Conservation (phyloP, 2,113 vertebrate genomes). For the Lasiurus cinereus region DNA sequence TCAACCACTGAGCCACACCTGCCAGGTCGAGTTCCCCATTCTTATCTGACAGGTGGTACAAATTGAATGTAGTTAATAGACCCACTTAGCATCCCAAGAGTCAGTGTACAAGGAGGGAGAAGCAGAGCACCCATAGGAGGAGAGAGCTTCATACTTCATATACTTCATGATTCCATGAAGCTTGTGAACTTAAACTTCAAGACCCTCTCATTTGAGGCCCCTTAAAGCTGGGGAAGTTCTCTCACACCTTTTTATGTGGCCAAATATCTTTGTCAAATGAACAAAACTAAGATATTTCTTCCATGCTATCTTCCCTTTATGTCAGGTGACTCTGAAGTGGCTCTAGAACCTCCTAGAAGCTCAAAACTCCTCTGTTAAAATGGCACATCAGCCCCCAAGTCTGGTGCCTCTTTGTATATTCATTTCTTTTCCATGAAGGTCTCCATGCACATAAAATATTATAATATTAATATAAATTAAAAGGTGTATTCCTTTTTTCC, state of each 20-base stretch:
- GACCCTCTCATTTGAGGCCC: background rate
- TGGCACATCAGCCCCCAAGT: background rate
- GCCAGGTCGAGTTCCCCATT: background rate
- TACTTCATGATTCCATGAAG: background rate
- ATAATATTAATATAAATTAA: background rate
- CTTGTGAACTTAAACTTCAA: background rate
- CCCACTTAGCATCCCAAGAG: background rate
- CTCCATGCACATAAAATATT: background rate
- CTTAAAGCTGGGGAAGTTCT: background rate
- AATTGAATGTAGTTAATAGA: background rate
- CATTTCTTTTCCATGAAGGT: background rate
- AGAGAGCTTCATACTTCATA: background rate
- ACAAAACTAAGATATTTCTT: background rate
- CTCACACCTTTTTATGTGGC: background rate
- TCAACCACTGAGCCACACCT: no score
- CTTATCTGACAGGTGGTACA: background rate
- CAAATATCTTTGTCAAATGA: background rate
- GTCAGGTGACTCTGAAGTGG: background rate
- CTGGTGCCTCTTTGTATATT: background rate
- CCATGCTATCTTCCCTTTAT: background rate
- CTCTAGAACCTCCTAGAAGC: background rate
- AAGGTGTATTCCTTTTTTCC: background rate
- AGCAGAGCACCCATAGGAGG: background rate
- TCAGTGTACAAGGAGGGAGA: background rate
- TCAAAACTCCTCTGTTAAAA: background rate